Conservation (phyloP, 2,888 invertebrate species). For the Melangyna quadrimaculata region DNA sequence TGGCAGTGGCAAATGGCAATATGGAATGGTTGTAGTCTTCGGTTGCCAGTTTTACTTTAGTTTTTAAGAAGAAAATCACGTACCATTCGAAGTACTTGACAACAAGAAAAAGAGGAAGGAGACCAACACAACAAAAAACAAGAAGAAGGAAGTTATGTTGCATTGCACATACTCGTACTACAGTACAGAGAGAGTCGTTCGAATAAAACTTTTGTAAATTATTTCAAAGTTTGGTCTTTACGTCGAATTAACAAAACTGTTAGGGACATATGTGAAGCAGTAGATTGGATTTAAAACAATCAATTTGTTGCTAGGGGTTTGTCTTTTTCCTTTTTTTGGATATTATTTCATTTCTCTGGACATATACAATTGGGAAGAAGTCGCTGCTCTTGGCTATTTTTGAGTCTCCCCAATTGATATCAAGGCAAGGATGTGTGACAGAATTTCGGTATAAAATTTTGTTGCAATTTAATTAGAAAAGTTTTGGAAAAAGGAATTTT, state of each 20-base stretch:
- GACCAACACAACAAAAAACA: too few species aligned
- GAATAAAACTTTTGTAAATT: constrained; percentile 70
- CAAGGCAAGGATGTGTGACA: constrained; percentile 49
- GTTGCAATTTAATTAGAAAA: constrained; percentile 70
- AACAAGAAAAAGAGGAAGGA: not conserved
- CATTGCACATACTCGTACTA: constrained; percentile 36
- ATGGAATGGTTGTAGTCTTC: constrained; percentile 15
- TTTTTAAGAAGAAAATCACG: constrained; percentile 63
- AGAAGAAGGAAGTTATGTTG: constrained; percentile 26
- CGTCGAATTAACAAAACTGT: constrained; percentile 70
- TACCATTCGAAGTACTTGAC: constrained; percentile 27
- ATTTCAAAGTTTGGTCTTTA: constrained; percentile 69
- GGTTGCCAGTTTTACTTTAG: constrained; percentile 32
- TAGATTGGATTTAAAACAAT: constrained; percentile 71
- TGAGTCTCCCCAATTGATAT: constrained; percentile 9
- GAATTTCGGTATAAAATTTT: constrained; percentile 58
- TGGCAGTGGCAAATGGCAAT: not conserved
- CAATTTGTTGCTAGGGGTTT: constrained; percentile 18
- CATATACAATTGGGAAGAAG: not conserved
- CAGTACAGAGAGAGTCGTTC: constrained; percentile 53
- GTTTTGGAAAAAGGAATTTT: constrained; percentile 29
- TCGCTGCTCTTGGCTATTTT: not conserved
- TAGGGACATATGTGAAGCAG: constrained; percentile 65
- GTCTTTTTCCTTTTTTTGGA: not conserved
- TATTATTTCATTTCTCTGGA: not conserved